Base-by-base conservation (phyloP, 2,113 vertebrate species). In the Peucedramus taeniatus region DNA sequence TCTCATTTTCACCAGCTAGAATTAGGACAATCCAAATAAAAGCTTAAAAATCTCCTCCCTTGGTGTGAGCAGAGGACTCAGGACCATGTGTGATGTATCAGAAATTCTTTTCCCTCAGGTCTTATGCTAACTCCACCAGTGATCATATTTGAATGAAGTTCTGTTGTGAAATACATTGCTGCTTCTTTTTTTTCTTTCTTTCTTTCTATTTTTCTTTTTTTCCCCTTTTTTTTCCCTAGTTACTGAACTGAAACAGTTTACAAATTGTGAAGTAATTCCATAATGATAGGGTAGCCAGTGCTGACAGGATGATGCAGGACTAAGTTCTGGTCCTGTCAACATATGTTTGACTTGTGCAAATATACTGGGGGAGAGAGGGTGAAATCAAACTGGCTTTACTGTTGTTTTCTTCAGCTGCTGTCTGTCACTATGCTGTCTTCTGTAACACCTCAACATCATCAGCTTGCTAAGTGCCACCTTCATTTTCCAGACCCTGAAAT, bases 211-310 rank as follows among this genome's bases (percentile, higher is more conserved):
- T 13, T 19, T 13, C 3, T 33, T 13, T 33, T 33, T 30, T 35
- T 16, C 5, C 2, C 1, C 15, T 17, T 21, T 11, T 28, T 23
- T 12, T 2, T 1, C 24, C 17, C 11, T 9, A 39, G 21, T 35
- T 66, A 6, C 50, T 47, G 24, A 10, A 49, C 26, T 28, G 42
- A 39, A 42, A 42, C 0, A 1, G 35, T 75, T 86, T 50, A 26
- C 33, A 70, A 66, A 83, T 17, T 33, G 22, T 80, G 44, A 22
- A 61, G 19, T n/a, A 77, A 57, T 53, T 76, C 22, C 44, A 8
- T 18, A 56, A 51, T 23, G 15, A 56, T 27, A 22, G 21, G 12
- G 35, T 61, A 54, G 26, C 21, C 23, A 44, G 14, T 45, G 26
- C 9, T 56, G 64, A 53, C 2, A 15, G 35, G 59, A 50, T 24